These are phyloP conservation scores for Ennomos erosarius DNA, from an alignment of 2,888 invertebrate species.

Conservation along the genomic window DNA sequence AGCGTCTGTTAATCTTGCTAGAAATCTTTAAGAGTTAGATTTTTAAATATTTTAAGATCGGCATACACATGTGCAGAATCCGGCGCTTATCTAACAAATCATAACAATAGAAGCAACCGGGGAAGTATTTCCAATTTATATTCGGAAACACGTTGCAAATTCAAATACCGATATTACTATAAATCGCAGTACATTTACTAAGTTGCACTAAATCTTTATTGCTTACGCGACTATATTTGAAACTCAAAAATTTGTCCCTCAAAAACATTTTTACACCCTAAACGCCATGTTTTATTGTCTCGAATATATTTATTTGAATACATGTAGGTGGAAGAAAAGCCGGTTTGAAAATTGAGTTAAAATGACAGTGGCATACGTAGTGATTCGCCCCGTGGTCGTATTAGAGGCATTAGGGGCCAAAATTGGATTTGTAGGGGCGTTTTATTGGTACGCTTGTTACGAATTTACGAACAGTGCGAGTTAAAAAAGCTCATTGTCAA, in stretches of 20 bases:
- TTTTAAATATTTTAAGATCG: no score
- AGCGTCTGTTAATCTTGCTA: conserved; percentile 40
- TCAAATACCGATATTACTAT: conserved; percentile 35
- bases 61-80: no score
- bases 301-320: conserved; percentile 78
- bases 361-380: conserved; percentile 84
- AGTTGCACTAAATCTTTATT: conserved; percentile 70
- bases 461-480: conserved; percentile 67
- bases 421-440: conserved; percentile 83
- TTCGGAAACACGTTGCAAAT: conserved; percentile 34
- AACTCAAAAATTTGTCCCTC: conserved; percentile 63
- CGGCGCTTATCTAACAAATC: neutral
- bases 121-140: conserved; percentile 32
- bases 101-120: conserved; percentile 10
- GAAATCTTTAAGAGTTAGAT: no score
- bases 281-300: conserved; percentile 75
- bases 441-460: conserved; percentile 84
- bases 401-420: conserved; percentile 81
- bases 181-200: conserved; percentile 48
- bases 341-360: conserved; percentile 83
- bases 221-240: conserved; percentile 71
- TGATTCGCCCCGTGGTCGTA: conserved; percentile 83
- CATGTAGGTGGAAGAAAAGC: conserved; percentile 43
- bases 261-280: conserved; percentile 73
- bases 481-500: conserved; percentile 67